Base-by-base conservation (phyloP, 2,888 invertebrate species). In the Phyllotreta cruciferae region DNA sequence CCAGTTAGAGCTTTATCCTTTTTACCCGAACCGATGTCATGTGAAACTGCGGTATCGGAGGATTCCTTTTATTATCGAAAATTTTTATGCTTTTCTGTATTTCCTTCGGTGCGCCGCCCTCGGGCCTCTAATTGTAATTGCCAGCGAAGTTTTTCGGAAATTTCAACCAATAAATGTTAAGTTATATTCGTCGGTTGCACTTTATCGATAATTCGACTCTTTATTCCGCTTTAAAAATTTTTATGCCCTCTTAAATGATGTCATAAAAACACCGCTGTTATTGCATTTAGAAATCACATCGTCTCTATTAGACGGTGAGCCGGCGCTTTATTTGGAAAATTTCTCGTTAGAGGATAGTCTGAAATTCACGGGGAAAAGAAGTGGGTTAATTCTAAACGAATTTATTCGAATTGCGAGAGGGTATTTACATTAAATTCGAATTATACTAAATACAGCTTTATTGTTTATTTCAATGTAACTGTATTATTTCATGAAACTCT, bases 171-270 rank as follows among this genome's bases (percentile, higher is more conserved):
- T 53, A 62, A 62, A 62, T 56, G 62, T 56, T 14, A 56, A 50
- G 55, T 62, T 56, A 62, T 62, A 53, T 56, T 62, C 62, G 56
- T 11, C 38, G 56, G 50, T 52, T 62, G 62, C 62, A 62, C 49
- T 56, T 62, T 57, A 62, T 62, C 44, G 56, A 62, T 57, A 52
- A 53, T 62, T 57, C 57, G 45, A 53, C 53, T 62, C 57, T 62
- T 62, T 56, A 62, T 53, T 56, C 57, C 41, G 42, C 53, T 53
- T 62, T 57, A 47, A 53, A 62, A 24, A 62, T 53, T 62, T 62
- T 62, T 62, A 62, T 62, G 57, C 9, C 52, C 36, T 57, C 52
- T 52, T 62, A 62, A 62, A 62, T 62, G 62, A 62, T 57, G 53
- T 47, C 56, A 52, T 62, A 62, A 62, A 62, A 42, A 44, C 56